Evolutionary conservation across 2,797 vertebrate species (phyloP).

Genomic region (Microctenopoma lineatum): DNA sequence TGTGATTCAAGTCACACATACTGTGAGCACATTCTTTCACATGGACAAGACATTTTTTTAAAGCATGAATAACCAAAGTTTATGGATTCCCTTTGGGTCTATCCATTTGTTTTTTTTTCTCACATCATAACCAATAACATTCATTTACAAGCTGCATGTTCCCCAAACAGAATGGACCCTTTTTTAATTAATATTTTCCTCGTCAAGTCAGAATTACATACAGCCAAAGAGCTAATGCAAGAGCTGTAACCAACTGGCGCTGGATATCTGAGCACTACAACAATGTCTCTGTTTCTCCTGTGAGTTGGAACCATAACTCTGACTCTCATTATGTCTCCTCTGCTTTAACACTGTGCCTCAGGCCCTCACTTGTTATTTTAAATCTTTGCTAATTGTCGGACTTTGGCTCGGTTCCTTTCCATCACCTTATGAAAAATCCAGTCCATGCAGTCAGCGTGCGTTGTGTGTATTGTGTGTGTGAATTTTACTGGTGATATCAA

Average conservation of each 20-base stretch:
- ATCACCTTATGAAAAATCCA: conserved; percentile 75
- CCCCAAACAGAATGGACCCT: conserved; percentile 23
- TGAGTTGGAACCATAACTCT: conserved; percentile 75
- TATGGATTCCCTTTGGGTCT: conserved; percentile 20
- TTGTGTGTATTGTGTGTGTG: conserved; percentile 28
- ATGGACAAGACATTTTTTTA: conserved; percentile 26
- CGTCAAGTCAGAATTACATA: conserved; percentile 52
- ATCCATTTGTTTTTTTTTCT: conserved; percentile 35
- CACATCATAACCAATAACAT: conserved; percentile 41
- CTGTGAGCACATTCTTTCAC: neutral
- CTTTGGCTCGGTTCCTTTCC: conserved; percentile 76
- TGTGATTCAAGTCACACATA: neutral
- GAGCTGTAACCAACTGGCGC: conserved; percentile 50
- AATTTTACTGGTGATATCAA: conserved; percentile 70
- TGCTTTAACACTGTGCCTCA: conserved; percentile 71
- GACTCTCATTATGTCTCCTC: conserved; percentile 73
- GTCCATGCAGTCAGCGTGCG: conserved; percentile 64
- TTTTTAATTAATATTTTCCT: conserved; percentile 67
- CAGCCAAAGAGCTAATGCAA: conserved; percentile 39
- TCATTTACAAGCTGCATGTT: conserved; percentile 30
- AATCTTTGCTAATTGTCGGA: conserved; percentile 80
- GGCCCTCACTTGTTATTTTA: conserved; percentile 76
- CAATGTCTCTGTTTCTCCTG: conserved; percentile 70
- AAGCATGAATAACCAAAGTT: conserved; percentile 20
- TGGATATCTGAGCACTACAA: conserved; percentile 55